Evolutionary conservation across 2,797 vertebrate species (phyloP), one percentile per base, ranked within the genome.

Genomic region (Channa striata): DNA sequence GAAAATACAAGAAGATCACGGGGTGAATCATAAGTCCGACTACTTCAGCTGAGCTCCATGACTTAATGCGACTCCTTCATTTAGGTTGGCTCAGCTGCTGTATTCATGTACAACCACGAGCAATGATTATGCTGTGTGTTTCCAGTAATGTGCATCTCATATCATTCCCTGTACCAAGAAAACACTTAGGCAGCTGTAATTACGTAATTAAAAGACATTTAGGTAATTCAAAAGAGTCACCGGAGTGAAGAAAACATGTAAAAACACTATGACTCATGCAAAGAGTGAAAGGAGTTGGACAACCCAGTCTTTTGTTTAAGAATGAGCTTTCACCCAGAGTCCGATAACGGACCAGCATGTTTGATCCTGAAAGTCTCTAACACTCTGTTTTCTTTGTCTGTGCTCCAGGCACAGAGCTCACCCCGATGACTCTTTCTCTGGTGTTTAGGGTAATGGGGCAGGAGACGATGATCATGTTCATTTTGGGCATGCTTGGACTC

Each of bases 311-410:
- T 83, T 80, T 82, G 82, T 85, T 81, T 17, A 9, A 77, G 56
- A 76, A 34, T 79, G 81, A 68, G 59, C 25, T 69, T 64, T 64
- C 53, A 66, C 25, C 40, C 58, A 56, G 12, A 46, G 50, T 80
- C 59, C 13, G 61, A 82, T 78, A 83, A 63, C 54, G 74, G 69
- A 80, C 86, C 74, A 40, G 85, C 90, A 69, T 82, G 91, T 92
- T 92, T 86, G 77, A 90, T 92, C 91, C 64, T 89, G 89, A 89
- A 72, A 11, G 20, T 66, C 47, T 63, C 25, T 59, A 71, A 80
- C 63, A 39, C 5, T 16, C 36, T 8, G 10, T 19, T 53, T 25
- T 57, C 33, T 67, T 71, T 66, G 68, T 72, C 8, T 76, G 40
- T 11, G 21, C 58, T 65, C 33, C 53, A 63, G 78, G 74, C 74